phyloP scores from a whole-genome alignment of 2,888 invertebrate genomes.

The Nomada fabriciana region DNA sequence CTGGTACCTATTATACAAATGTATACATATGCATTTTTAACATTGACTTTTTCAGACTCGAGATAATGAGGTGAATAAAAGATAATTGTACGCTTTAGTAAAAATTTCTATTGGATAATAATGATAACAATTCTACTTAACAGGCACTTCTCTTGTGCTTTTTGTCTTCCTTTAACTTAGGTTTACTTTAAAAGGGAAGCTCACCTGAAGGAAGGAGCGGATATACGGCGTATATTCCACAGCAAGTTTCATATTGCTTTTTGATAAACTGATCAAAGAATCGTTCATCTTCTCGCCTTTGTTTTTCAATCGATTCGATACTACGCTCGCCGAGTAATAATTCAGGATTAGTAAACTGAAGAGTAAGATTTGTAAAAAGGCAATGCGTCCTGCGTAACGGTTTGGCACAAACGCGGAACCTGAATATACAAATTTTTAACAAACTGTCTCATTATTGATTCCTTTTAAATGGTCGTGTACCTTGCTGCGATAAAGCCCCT shows the following conservation, averaged over 20 bases:
- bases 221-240: conserved; percentile 74
- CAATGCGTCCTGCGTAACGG: conserved; percentile 75
- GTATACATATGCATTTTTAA: background rate
- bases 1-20: conserved; percentile 36
- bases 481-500: conserved; percentile 77
- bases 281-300: conserved; percentile 79
- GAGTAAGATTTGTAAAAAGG: conserved; percentile 74
- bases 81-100: background rate
- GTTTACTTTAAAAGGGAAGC: too few species aligned
- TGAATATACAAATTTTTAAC: conserved; percentile 26
- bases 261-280: conserved; percentile 74
- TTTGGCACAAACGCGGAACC: conserved; percentile 75
- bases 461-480: conserved; percentile 37
- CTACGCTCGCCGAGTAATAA: conserved; percentile 80
- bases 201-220: conserved; percentile 71
- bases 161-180: too few species aligned
- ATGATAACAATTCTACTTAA: too few species aligned
- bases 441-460: background rate
- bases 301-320: conserved; percentile 77
- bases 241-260: conserved; percentile 70
- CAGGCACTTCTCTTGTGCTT: too few species aligned
- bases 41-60: too few species aligned
- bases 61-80: background rate
- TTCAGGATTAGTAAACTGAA: conserved; percentile 78
- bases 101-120: background rate